Conservation (phyloP, 2,888 invertebrate genomes). For the Therioaphis trifolii region DNA sequence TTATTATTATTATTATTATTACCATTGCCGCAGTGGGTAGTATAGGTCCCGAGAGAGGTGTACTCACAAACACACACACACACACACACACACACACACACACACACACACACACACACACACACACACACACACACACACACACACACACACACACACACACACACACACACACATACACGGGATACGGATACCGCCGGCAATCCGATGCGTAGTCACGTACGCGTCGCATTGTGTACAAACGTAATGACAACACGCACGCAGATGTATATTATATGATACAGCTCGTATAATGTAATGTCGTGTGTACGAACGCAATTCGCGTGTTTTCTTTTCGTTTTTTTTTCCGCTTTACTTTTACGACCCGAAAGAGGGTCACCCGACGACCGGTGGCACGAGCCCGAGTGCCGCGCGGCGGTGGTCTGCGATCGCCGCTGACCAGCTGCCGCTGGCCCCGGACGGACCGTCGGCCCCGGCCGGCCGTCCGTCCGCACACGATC, state of each 20-base stretch:
- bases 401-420: too few species aligned
- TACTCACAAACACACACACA: too few species aligned
- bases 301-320: too few species aligned
- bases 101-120: too few species aligned
- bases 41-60: too few species aligned
- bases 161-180: not conserved
- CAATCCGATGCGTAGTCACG: slow-evolving; percentile 1
- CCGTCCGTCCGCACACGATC: not conserved
- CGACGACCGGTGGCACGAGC: not conserved
- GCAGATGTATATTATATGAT: too few species aligned
- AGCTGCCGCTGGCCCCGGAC: not conserved
- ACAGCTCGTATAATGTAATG: too few species aligned
- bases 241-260: too few species aligned
- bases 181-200: not conserved
- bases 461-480: not conserved
- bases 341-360: not conserved
- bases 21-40: too few species aligned
- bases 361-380: not conserved
- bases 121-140: too few species aligned
- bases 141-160: not conserved
- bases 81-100: too few species aligned
- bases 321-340: not conserved
- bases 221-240: slow-evolving; percentile 6
- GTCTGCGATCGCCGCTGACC: not conserved
- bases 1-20: not conserved